Conservation (phyloP, 2,888 invertebrate genomes). For the Adela reaumurella region DNA sequence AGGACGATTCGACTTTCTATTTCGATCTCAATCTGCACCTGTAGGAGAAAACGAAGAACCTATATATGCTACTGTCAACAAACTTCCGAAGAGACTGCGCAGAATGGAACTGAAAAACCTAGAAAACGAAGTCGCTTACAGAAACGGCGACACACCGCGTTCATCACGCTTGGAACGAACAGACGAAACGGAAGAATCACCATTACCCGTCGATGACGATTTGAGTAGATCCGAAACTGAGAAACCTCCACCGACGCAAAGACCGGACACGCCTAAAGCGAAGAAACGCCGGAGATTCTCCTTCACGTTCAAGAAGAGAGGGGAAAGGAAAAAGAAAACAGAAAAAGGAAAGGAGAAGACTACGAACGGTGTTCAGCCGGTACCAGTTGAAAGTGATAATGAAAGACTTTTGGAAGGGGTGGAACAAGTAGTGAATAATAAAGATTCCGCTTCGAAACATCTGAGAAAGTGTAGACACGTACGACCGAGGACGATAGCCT, state of each 20-base stretch:
- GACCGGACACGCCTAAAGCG: slow-evolving; percentile 43
- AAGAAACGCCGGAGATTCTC: slow-evolving; percentile 48
- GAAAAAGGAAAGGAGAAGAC: slow-evolving; percentile 36
- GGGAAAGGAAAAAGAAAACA: slow-evolving; percentile 42
- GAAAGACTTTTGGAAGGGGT: slow-evolving; percentile 44
- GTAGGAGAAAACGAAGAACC: slow-evolving; percentile 49
- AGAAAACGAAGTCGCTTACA: slow-evolving; percentile 48
- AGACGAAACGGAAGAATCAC: slow-evolving; percentile 34
- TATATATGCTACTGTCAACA: slow-evolving; percentile 50
- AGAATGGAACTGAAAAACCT: slow-evolving; percentile 45
- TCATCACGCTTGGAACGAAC: slow-evolving; percentile 42
- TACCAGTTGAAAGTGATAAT: slow-evolving; percentile 38
- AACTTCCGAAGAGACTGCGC: slow-evolving; percentile 45
- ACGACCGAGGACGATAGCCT: slow-evolving; percentile 33
- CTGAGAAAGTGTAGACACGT: slow-evolving; percentile 12
- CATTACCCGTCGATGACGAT: slow-evolving; percentile 40
- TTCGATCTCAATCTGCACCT: slow-evolving; percentile 48
- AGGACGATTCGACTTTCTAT: slow-evolving; percentile 43
- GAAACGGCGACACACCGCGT: slow-evolving; percentile 31
- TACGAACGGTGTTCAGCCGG: slow-evolving; percentile 30
- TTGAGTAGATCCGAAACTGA: slow-evolving; percentile 46
- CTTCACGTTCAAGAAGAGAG: slow-evolving; percentile 43
- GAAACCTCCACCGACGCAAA: slow-evolving; percentile 33
- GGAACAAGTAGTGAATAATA: slow-evolving; percentile 19
- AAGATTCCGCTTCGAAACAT: slow-evolving; percentile 20